Evolutionary conservation across 2,113 vertebrate species (phyloP), one percentile per base, ranked within the genome.

Genomic region (Misgurnus mizolepis): DNA sequence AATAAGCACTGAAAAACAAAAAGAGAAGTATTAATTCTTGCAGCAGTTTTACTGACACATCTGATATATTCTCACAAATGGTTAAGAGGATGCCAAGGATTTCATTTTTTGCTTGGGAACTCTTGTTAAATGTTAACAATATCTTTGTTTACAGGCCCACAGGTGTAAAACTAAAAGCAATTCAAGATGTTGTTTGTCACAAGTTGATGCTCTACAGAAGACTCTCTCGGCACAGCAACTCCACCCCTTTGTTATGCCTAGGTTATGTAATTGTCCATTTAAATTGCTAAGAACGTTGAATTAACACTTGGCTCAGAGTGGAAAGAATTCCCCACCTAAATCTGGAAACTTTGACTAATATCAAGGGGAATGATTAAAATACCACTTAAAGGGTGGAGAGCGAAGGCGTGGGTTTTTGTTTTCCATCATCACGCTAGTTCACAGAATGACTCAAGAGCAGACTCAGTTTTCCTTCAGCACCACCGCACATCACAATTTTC

Each of bases 321-420:
- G 87, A 87, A 87, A 87, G 82, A 85, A 88, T 86, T 71, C 58
- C 40, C 71, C 65, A 9, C 12, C 62, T 82, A 53, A 65, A 83
- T 82, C 76, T 87, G 84, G 85, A 86, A 85, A 81, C 83, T 85
- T 64, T 84, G 76, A 82, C 72, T 53, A 73, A 55, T 77, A 82
- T 80, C 80, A 82, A 80, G 70, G 70, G 47, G 61, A 78, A 84
- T 81, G 65, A 64, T 71, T 69, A 22, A 82, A 83, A 60, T 80
- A 84, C 74, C 73, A 84, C 78, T 87, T 78, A 40, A 77, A 80
- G 74, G 79, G 64, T 67, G 49, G 40, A 50, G 67, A 82, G 76
- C 40, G n/a, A 79, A 79, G 75, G 71, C 27, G 62, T 49, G 64
- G 71, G 22, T 58, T 73, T 80, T 67, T 70, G 78, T 80, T 84